phyloP scores from a whole-genome alignment of 2,888 invertebrate species.

The Tanypteryx hageni region DNA sequence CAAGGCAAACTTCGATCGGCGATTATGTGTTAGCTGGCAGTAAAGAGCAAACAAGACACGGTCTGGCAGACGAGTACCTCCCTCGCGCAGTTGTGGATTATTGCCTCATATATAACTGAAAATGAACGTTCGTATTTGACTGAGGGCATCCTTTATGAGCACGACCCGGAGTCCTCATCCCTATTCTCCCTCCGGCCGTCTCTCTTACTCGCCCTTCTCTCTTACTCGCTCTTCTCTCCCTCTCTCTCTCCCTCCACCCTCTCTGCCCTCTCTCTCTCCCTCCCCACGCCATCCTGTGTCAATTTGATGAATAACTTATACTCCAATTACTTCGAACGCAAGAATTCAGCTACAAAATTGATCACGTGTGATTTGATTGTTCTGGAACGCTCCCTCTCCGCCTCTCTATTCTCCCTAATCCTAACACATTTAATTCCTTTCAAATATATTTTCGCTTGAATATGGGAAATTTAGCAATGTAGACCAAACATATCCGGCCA shows the following conservation, averaged over 20 bases:
- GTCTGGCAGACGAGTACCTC: background rate
- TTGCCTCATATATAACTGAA: constrained; percentile 32
- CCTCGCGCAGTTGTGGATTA: background rate
- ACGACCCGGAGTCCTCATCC: background rate
- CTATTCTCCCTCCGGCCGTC: background rate
- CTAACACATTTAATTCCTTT: too few relatives aligned
- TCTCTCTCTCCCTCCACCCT: too few relatives aligned
- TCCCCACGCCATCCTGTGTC: background rate
- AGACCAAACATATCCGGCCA: too few relatives aligned
- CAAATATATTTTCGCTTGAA: too few relatives aligned
- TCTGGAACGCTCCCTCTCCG: too few relatives aligned
- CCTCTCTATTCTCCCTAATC: too few relatives aligned
- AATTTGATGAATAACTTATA: constrained; percentile 1
- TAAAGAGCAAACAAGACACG: background rate
- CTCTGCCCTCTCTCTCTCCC: background rate
- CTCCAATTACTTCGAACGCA: background rate
- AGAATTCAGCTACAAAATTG: background rate
- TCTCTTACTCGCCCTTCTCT: background rate
- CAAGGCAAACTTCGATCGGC: background rate
- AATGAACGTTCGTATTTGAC: constrained; percentile 8
- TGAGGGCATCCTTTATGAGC: constrained; percentile 40
- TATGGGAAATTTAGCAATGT: too few relatives aligned
- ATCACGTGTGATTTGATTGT: background rate
- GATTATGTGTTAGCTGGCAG: constrained; percentile 32
- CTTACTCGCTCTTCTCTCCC: too few relatives aligned